Evolutionary conservation across 2,113 vertebrate genomes (phyloP).

Genomic region (Eurypyga helias): DNA sequence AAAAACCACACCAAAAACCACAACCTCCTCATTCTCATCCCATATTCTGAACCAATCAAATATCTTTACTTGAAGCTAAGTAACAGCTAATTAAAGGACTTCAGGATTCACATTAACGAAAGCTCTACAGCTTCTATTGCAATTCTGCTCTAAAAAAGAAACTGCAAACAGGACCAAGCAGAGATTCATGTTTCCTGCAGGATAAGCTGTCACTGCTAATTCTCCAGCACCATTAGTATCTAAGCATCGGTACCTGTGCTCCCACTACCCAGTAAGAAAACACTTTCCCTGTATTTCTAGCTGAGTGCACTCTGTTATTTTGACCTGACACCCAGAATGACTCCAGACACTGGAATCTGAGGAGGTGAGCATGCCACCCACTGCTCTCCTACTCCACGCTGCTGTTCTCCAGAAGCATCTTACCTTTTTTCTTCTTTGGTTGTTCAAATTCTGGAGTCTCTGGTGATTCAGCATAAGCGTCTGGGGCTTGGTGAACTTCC

Average conservation of each 20-base stretch:
- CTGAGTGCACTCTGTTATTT: neutral
- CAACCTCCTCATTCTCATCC: neutral
- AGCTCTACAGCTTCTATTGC: neutral
- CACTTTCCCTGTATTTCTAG: neutral
- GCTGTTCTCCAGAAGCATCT: neutral
- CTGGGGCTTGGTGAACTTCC: slow-evolving; percentile 79
- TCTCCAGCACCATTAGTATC: neutral
- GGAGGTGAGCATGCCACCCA: fast-evolving
- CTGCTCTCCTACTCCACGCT: neutral
- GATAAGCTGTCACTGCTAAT: neutral
- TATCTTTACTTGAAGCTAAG: neutral
- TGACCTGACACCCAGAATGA: neutral
- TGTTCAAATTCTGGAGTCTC: slow-evolving; percentile 78
- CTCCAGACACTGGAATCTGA: neutral
- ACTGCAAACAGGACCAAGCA: neutral
- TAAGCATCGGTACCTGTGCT: neutral
- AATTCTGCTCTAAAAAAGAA: neutral
- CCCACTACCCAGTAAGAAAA: neutral
- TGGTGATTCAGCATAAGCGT: slow-evolving; percentile 72
- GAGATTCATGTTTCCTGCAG: neutral
- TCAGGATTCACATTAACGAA: neutral
- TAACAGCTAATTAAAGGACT: neutral
- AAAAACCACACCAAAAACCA: too few species aligned
- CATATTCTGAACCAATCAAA: neutral
- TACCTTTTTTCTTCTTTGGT: slow-evolving; percentile 90